These are phyloP conservation scores for Choloepus didactylus DNA, from an alignment of 2,797 vertebrate genomes.

Conservation along the genomic window DNA sequence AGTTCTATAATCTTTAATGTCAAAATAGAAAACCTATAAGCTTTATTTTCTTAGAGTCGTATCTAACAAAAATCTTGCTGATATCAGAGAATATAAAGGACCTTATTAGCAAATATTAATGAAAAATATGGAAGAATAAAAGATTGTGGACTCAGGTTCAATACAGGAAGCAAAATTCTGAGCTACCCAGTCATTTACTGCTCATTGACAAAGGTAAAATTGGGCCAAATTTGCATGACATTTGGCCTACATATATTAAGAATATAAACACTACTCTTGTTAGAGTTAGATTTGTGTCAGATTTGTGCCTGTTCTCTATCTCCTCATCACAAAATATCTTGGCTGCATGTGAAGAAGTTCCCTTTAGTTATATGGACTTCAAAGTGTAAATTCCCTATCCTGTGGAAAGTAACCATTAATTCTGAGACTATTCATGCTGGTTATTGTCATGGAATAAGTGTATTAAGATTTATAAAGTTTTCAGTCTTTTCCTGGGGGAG, in stretches of 20 bases:
- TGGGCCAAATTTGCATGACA: not conserved
- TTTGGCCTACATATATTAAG: not conserved
- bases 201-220: not conserved
- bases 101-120: conserved; percentile 54
- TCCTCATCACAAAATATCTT: conserved; percentile 22
- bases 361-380: not conserved
- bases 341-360: conserved; percentile 11
- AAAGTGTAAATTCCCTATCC: not conserved
- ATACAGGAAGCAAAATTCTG: not conserved
- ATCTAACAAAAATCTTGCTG: conserved; percentile 49
- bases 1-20: conserved; percentile 43
- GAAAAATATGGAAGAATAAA: not conserved
- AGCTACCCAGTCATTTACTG: not conserved
- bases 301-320: not conserved
- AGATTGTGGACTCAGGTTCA: not conserved
- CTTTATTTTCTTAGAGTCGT: not conserved
- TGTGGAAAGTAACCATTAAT: not conserved
- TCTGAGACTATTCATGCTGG: not conserved
- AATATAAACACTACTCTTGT: not conserved
- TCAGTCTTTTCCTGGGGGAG: not conserved
- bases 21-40: conserved; percentile 53
- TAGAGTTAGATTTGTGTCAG: not conserved
- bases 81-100: not conserved
- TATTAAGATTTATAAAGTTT: not conserved
- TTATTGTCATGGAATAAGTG: not conserved